phyloP scores from a whole-genome alignment of 2,797 vertebrate genomes.

The Chanos chanos region DNA sequence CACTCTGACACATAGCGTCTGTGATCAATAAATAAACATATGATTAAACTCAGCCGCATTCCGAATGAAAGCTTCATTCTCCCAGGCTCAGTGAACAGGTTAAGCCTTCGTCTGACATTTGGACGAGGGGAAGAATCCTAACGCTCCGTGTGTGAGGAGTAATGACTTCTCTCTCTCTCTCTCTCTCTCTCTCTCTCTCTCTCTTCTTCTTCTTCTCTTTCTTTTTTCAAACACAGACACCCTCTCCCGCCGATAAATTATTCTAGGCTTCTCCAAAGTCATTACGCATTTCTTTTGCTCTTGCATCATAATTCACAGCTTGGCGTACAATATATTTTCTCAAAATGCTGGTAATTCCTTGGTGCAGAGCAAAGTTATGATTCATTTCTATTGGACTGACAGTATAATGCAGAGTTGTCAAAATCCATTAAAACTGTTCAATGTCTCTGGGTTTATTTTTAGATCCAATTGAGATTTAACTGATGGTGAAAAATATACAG shows the following conservation, averaged over 20 bases:
- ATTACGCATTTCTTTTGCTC: constrained; percentile 94
- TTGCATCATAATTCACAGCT: constrained; percentile 95
- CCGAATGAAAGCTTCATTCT: constrained; percentile 75
- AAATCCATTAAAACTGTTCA: constrained; percentile 99
- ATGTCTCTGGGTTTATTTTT: constrained; percentile 99
- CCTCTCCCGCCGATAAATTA: constrained; percentile 84
- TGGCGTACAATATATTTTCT: constrained; percentile 91
- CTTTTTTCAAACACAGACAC: constrained; percentile 65
- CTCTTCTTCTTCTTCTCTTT: constrained; percentile 28
- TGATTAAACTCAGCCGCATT: constrained; percentile 74
- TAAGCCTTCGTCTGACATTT: constrained; percentile 70
- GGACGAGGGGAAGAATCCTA: constrained; percentile 64
- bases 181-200: constrained; percentile 54
- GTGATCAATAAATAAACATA: constrained; percentile 76
- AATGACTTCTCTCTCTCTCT: constrained; percentile 59
- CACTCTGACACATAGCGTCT: constrained; percentile 66
- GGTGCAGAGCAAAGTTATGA: constrained; percentile 96
- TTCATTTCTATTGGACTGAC: constrained; percentile 99
- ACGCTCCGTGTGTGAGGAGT: constrained; percentile 57
- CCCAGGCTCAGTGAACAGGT: constrained; percentile 72
- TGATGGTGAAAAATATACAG: constrained; percentile 99
- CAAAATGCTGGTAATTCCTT: constrained; percentile 98
- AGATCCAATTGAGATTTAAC: constrained; percentile 99
- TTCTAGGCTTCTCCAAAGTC: constrained; percentile 81
- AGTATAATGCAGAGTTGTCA: constrained; percentile 99